Conservation (phyloP, 2,797 vertebrate species). For the Silurus aristotelis region DNA sequence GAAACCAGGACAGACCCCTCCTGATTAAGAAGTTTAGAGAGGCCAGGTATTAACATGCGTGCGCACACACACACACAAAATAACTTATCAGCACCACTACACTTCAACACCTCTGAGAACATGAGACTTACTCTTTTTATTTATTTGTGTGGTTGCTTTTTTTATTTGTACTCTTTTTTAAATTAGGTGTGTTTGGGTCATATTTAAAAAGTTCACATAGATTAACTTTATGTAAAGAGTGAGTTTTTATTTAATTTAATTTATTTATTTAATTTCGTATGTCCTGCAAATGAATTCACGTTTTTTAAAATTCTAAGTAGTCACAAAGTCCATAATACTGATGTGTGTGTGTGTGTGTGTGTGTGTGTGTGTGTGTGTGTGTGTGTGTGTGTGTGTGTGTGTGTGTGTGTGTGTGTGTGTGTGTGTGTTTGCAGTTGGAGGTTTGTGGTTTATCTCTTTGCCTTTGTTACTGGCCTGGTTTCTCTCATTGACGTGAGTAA, state of each 20-base stretch:
- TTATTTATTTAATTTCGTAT: background rate
- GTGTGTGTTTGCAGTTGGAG: slow-evolving; percentile 85
- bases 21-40: slow-evolving; percentile 94
- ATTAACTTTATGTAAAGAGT: background rate
- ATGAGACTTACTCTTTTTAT: background rate
- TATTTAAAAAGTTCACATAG: background rate
- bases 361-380: too few species aligned
- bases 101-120: background rate
- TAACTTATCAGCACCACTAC: background rate
- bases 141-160: background rate
- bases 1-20: slow-evolving; percentile 92
- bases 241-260: too few species aligned
- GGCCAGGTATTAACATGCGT: slow-evolving; percentile 76
- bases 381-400: too few species aligned
- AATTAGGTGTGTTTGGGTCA: background rate
- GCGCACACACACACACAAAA: background rate
- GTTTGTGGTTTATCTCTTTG: slow-evolving; percentile 96
- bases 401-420: slow-evolving; percentile 52
- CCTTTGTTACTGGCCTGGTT: slow-evolving; percentile 92
- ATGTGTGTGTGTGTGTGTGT: too few species aligned
- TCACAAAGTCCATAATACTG: background rate
- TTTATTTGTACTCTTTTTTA: background rate
- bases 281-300: too few species aligned
- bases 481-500: slow-evolving; percentile 92
- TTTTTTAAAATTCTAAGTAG: background rate